Evolutionary conservation across 2,113 vertebrate genomes (phyloP).

Genomic region (Bostrychus sinensis): DNA sequence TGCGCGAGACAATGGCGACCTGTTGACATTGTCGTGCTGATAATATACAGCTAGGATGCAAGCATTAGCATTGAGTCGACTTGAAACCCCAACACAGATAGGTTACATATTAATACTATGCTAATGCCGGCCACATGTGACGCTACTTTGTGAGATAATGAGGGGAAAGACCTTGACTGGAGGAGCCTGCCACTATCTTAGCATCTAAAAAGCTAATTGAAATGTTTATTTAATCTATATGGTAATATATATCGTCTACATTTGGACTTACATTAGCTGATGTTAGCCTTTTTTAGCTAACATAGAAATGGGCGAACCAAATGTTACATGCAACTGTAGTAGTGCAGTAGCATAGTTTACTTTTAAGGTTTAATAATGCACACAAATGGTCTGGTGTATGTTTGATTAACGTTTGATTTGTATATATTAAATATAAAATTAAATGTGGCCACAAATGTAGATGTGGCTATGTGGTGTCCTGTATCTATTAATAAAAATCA

Average conservation of each 20-base stretch:
- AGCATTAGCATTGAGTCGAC: slow-evolving; percentile 72
- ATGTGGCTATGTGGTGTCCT: no score
- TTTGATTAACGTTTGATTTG: no score
- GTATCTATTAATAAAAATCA: no score
- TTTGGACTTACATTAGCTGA: not conserved
- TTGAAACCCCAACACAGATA: slow-evolving; percentile 32
- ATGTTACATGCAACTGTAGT: not conserved
- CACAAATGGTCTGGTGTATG: no score
- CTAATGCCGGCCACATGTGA: slow-evolving; percentile 30
- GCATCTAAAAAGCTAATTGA: slow-evolving; percentile 11
- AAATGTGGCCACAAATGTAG: no score
- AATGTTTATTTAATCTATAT: slow-evolving; percentile 5
- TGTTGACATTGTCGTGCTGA: slow-evolving; percentile 57
- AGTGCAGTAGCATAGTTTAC: no score
- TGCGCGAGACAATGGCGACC: slow-evolving; percentile 62
- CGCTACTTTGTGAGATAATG: slow-evolving; percentile 36
- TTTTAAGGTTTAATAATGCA: no score
- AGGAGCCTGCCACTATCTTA: slow-evolving; percentile 24
- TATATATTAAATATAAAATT: no score
- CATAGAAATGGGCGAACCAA: not conserved
- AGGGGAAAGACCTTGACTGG: not conserved
- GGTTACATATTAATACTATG: slow-evolving; percentile 52
- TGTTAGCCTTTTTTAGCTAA: not conserved
- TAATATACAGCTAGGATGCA: slow-evolving; percentile 45
- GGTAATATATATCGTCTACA: not conserved